Percentiles rank a stretch among this genome's conserved stretches.
These are phyloP conservation scores for Ecliptopera silaceata DNA, from an alignment of 2,888 invertebrate species.

Conservation along the genomic window DNA sequence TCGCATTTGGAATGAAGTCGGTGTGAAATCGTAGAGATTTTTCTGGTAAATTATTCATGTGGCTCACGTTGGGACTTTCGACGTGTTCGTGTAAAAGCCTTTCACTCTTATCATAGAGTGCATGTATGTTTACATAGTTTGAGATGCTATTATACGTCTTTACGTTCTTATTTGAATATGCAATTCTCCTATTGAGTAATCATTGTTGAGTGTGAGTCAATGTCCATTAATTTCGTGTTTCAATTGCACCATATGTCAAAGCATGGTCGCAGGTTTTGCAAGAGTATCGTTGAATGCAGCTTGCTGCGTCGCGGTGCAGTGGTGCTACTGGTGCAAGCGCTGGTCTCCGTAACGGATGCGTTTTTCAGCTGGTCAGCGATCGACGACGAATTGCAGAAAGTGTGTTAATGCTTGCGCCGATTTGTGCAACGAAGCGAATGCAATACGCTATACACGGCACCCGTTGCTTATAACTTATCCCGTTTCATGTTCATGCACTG, in stretches of 20 bases:
- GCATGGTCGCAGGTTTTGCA: slow-evolving; percentile 29
- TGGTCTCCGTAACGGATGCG: slow-evolving; percentile 62
- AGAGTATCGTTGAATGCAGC: slow-evolving; percentile 30
- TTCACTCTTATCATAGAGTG: slow-evolving; percentile 76
- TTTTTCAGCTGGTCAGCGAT: slow-evolving; percentile 65
- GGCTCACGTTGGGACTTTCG: slow-evolving; percentile 78
- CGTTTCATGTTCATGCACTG: slow-evolving; percentile 42
- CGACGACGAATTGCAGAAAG: slow-evolving; percentile 61
- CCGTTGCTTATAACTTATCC: slow-evolving; percentile 57
- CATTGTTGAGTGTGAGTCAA: slow-evolving; percentile 22
- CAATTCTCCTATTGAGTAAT: slow-evolving; percentile 14
- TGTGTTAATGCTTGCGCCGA: slow-evolving; percentile 69
- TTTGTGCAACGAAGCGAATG: slow-evolving; percentile 68
- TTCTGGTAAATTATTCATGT: slow-evolving; percentile 83
- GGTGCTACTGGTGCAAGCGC: slow-evolving; percentile 22
- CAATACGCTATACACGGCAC: slow-evolving; percentile 56
- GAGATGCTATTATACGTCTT: slow-evolving; percentile 1
- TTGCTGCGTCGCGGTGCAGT: slow-evolving; percentile 31
- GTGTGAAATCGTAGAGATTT: slow-evolving; percentile 82
- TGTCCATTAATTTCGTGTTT: slow-evolving; percentile 28
- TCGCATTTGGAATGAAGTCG: slow-evolving; percentile 78
- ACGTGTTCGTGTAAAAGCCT: slow-evolving; percentile 77
- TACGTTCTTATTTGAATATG: slow-evolving; percentile 11
- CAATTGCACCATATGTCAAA: slow-evolving; percentile 35
- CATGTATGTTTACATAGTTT: slow-evolving; percentile 40